Evolutionary conservation across 2,888 invertebrate species (phyloP), one percentile per base, ranked within the genome.

Genomic region (Lasioglossum villosulum): DNA sequence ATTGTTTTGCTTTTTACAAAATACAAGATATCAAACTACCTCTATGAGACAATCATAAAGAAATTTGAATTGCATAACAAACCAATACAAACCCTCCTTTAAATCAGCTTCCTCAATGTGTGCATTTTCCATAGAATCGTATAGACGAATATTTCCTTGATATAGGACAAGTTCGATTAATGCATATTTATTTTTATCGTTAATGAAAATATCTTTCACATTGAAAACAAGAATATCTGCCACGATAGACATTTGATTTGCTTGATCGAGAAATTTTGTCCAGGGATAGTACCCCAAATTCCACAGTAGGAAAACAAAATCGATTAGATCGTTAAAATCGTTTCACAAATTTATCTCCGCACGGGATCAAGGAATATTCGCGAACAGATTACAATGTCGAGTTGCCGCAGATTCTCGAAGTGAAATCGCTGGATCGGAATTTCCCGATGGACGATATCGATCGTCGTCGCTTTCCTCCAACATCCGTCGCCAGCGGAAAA

Each of bases 391-490:
- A 34, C 37, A 68, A 37, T 34, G 23, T 70, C n/a, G 59, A 59
- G 80, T 48, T 27, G 8, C 74, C 10, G 14, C 19, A 3, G 2
- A n/a, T 37, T 16, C 71, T 19, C 70, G 34, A 59, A 63, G 80
- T 75, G 82, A 83, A 83, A 83, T 80, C 80, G 80, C 34, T 27
- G 59, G 30, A 63, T 56, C 68, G 78, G 66, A 48, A 70, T 75
- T 77, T 77, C 68, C 52, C 68, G 30, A 16, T 34, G 34, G 63
- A 63, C 8, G 70, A 48, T 80, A 75, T 75, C 19, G 70, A 59
- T 30, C 42, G 27, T 19, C 37, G 37, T n/a, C 19, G 34, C 76
- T 81, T 81, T 77, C 72, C 68, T 68, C 5, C 68, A 45, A 27
- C 78, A 70, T 77, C 77, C 77, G 77, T 77, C 68, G 77, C 52